These are phyloP conservation scores for Dipodomys ordii DNA, from an alignment of 2,113 vertebrate species.

Conservation along the genomic window DNA sequence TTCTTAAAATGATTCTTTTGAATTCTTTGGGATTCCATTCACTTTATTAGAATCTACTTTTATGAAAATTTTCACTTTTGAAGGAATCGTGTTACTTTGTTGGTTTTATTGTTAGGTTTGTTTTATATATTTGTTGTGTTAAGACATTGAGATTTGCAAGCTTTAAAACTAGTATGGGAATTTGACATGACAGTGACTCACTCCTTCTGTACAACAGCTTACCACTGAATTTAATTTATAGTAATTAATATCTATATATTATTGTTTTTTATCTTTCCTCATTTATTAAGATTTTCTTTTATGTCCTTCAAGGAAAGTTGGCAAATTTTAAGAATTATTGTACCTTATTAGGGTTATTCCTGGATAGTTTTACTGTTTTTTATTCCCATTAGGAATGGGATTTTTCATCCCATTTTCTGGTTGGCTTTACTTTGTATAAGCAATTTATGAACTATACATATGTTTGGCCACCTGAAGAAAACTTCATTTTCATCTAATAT, in stretches of 20 bases:
- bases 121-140: too few relatives aligned
- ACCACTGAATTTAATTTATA: conserved; percentile 18
- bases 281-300: conserved; percentile 54
- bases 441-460: neutral
- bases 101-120: too few relatives aligned
- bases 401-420: conserved; percentile 31
- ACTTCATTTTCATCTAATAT: conserved; percentile 35
- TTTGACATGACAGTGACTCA: too few relatives aligned
- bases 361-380: conserved; percentile 15
- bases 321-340: conserved; percentile 23
- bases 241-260: neutral
- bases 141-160: too few relatives aligned
- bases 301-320: conserved; percentile 29
- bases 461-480: neutral
- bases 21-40: too few relatives aligned
- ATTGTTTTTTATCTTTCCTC: neutral
- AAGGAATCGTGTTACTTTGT: too few relatives aligned
- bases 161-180: too few relatives aligned
- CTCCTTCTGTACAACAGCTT: conserved; percentile 26
- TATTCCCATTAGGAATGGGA: conserved; percentile 35
- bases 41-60: too few relatives aligned
- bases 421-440: conserved; percentile 22
- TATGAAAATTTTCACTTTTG: too few relatives aligned
- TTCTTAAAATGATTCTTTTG: too few relatives aligned
- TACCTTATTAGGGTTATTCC: conserved; percentile 10